Conservation (phyloP, 1,140 invertebrate genomes). For the Phthorimaea operculella region DNA sequence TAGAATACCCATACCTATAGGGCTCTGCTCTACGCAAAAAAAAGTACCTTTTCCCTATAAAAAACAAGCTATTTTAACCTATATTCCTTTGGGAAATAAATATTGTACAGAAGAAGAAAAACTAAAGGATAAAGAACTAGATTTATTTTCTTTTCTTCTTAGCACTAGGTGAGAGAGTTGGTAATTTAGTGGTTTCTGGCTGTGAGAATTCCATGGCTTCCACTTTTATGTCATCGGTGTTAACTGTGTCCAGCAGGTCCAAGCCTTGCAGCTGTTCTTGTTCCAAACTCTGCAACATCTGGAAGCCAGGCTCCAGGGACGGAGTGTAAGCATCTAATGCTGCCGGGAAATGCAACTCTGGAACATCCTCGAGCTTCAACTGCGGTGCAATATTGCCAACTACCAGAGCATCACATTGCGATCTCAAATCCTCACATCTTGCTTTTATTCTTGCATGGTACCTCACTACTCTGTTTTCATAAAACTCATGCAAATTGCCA, state of each 20-base stretch:
- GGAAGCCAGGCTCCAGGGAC: constrained; percentile 61
- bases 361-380: constrained; percentile 60
- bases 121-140: not conserved
- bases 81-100: too few species aligned
- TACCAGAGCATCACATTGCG: constrained; percentile 46
- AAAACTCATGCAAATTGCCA: constrained; percentile 57
- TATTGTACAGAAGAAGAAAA: too few species aligned
- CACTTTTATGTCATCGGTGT: constrained; percentile 53
- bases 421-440: constrained; percentile 41
- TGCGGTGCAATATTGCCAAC: constrained; percentile 51
- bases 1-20: too few species aligned
- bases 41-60: too few species aligned
- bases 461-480: constrained; percentile 46
- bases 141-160: constrained; percentile 61
- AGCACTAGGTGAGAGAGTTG: constrained; percentile 51
- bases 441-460: constrained; percentile 52
- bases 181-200: constrained; percentile 35
- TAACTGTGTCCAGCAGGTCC: constrained; percentile 50
- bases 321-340: constrained; percentile 60
- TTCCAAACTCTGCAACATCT: constrained; percentile 63
- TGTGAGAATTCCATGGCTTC: constrained; percentile 55
- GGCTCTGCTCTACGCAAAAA: too few species aligned
- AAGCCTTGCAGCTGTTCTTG: constrained; percentile 59
- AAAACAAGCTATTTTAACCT: too few species aligned
- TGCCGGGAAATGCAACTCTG: constrained; percentile 64